These are phyloP conservation scores for Laothoe populi DNA, from an alignment of 2,888 invertebrate genomes.

Conservation along the genomic window DNA sequence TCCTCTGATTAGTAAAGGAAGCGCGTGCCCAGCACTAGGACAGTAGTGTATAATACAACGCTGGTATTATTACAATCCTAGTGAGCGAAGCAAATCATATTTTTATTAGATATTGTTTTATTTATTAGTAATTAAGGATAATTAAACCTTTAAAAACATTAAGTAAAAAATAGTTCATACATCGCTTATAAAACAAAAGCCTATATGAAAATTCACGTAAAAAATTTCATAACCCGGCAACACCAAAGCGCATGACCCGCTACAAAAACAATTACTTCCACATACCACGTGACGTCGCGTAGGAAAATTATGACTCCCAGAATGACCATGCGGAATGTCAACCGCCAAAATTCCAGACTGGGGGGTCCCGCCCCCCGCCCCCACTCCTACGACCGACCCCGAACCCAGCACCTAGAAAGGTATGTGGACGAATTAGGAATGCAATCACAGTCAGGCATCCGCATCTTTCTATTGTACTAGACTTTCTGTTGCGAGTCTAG, in stretches of 20 bases:
- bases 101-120: no score
- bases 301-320: conserved; percentile 72
- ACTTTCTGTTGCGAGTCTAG: conserved; percentile 26
- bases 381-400: conserved; percentile 35
- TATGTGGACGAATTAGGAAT: conserved; percentile 69
- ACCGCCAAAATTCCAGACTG: conserved; percentile 64
- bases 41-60: no score
- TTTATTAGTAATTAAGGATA: no score
- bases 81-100: no score
- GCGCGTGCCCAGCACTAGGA: no score
- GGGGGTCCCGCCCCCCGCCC: conserved; percentile 42
- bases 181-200: no score
- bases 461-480: conserved; percentile 34
- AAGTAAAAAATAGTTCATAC: no score
- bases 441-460: conserved; percentile 57
- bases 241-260: conserved; percentile 10
- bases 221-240: conserved; percentile 1
- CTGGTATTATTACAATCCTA: no score
- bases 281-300: conserved; percentile 54
- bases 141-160: no score
- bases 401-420: conserved; percentile 50
- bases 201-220: not conserved
- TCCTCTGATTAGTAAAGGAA: no score
- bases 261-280: conserved; percentile 63
- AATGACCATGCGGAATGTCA: conserved; percentile 81